Evolutionary conservation across 23 tunicate genomes (phyloP), one percentile per base, ranked within the genome.

Genomic region (Ascidia mentula): DNA sequence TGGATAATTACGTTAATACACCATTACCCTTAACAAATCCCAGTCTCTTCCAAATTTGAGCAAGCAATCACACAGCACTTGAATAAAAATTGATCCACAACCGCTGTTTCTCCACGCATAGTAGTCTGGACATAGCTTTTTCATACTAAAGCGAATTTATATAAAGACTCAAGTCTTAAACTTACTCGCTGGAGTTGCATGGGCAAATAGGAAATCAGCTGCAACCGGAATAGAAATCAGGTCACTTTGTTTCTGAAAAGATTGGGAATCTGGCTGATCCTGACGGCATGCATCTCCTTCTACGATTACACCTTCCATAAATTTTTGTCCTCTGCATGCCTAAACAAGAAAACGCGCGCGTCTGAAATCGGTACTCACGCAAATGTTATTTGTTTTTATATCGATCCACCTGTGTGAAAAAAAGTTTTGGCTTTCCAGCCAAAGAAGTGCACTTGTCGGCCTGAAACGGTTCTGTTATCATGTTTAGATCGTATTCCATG

Each of bases 71-170:
- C 89, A 88, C 9, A 93, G 36, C 0, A 72, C 46, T 72, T 93
- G 98, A 32, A 93, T 84, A 37, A 84, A 93, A 72, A 90, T 59
- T 2, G 98, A 93, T 37, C 98, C 98, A 36, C 84, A 75, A 18
- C 40, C 40, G 38, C 60, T 75, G 72, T 93, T 93, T 72, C 98
- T 90, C 85, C 89, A 88, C 18, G 98, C 71, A 76, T 80, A 88
- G 36, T 93, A 93, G 3, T 86, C 98, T 93, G 78, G 15, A 74
- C 18, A 74, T 18, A 74, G 13, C 13, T 9, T 53, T 53, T 53
- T 6, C 65, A 9, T 28, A 53, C 2, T 1, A 53, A 53, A 28
- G 65, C 13, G 13, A 28, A 1, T 53, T 9, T 9, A 9, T 28
- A 53, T 20, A n/a, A n/a, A n/a, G n/a, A n/a, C n/a, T n/a, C n/a